Conservation (phyloP, 2,797 vertebrate species). For the Tympanoctomys barrerae region DNA sequence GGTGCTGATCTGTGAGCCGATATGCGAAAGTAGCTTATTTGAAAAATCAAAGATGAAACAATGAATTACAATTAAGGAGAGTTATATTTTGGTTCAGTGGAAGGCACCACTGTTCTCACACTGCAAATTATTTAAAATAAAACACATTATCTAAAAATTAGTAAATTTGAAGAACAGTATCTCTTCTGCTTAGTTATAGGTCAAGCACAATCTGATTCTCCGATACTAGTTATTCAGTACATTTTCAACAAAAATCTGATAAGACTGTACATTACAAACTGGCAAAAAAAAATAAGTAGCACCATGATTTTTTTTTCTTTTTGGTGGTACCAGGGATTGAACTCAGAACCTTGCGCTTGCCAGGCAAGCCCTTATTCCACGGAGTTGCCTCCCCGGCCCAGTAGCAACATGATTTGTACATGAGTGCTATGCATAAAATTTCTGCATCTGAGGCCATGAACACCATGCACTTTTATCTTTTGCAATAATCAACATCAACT, state of each 20-base stretch:
- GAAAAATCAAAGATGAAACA: background rate
- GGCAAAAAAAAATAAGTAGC: background rate
- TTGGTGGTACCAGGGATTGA: no score
- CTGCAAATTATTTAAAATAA: background rate
- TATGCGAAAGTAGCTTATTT: background rate
- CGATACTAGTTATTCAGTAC: background rate
- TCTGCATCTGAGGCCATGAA: background rate
- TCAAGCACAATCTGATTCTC: background rate
- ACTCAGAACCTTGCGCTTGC: no score
- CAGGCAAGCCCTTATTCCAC: no score
- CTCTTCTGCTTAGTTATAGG: background rate
- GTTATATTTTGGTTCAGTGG: background rate
- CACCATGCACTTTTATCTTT: background rate
- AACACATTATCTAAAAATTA: background rate
- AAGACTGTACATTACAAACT: background rate
- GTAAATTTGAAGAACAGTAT: background rate
- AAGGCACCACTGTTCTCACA: background rate
- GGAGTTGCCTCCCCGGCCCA: no score
- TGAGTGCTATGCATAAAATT: background rate
- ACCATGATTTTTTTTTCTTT: background rate
- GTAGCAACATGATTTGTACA: no score
- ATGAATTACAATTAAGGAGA: background rate
- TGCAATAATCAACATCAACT: background rate
- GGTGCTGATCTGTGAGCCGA: background rate
- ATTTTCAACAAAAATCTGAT: background rate